Percentiles rank a stretch among this genome's conserved stretches.
Conservation (phyloP, 2,797 vertebrate genomes). For the Bradypodion ventrale region DNA sequence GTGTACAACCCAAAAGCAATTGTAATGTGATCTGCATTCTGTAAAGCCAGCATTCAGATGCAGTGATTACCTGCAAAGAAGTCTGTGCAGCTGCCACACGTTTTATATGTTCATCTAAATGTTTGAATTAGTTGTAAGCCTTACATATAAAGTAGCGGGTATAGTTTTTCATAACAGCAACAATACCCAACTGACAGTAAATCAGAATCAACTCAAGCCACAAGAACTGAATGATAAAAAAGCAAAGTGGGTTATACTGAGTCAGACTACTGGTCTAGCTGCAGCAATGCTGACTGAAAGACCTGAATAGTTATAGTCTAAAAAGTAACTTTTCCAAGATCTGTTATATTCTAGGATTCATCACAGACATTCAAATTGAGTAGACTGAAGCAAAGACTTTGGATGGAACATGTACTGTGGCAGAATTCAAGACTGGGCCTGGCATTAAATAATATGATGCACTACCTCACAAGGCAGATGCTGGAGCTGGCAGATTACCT, state of each 20-base stretch:
- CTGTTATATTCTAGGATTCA: too few species aligned
- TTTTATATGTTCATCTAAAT: neutral
- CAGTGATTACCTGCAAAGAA: conserved; percentile 15
- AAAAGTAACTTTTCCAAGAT: too few species aligned
- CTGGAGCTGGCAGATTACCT: neutral
- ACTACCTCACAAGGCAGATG: too few species aligned
- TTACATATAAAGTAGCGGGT: neutral
- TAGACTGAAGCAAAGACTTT: too few species aligned
- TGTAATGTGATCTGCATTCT: conserved; percentile 3
- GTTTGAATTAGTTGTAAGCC: neutral
- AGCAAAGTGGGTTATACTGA: neutral
- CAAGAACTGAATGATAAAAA: neutral
- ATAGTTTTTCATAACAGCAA: conserved; percentile 3
- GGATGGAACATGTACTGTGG: too few species aligned
- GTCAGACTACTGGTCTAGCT: neutral
- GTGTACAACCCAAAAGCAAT: neutral
- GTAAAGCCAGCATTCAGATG: conserved; percentile 10
- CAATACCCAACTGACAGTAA: neutral
- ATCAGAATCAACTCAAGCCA: neutral
- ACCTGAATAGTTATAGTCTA: too few species aligned
- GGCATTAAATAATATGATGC: neutral
- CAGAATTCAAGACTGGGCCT: neutral
- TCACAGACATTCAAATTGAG: neutral
- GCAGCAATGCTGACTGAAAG: too few species aligned
- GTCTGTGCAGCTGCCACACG: neutral